These are phyloP conservation scores for Agrenia bidenticulata DNA, from an alignment of 2,888 invertebrate species.

Conservation along the genomic window DNA sequence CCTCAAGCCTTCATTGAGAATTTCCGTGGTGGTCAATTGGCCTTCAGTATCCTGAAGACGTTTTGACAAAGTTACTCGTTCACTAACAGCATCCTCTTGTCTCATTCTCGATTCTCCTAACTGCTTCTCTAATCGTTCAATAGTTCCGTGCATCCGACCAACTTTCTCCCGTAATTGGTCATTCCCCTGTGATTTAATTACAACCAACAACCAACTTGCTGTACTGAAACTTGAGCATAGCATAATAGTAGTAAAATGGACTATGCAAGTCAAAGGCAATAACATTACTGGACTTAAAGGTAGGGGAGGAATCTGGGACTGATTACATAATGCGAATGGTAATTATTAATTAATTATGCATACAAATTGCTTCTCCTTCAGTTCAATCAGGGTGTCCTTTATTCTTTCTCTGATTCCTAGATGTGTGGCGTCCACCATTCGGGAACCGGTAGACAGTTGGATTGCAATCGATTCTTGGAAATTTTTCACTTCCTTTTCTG, in stretches of 20 bases:
- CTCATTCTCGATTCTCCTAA: conserved; percentile 67
- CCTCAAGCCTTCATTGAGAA: conserved; percentile 70
- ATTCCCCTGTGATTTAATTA: conserved; percentile 56
- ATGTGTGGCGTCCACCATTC: conserved; percentile 76
- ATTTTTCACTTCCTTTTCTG: conserved; percentile 69
- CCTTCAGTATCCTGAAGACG: conserved; percentile 76
- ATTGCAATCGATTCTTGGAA: conserved; percentile 71
- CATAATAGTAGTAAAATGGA: no score
- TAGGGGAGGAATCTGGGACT: neutral
- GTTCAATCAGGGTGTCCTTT: conserved; percentile 72
- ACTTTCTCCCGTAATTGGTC: conserved; percentile 76
- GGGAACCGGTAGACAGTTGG: conserved; percentile 68
- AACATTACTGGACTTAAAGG: neutral
- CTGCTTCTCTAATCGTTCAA: conserved; percentile 67
- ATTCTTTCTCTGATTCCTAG: conserved; percentile 76
- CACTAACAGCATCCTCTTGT: conserved; percentile 71
- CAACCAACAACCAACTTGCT: neutral
- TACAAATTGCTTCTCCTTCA: conserved; percentile 75
- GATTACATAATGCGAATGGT: conserved; percentile 54
- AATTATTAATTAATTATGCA: conserved; percentile 13
- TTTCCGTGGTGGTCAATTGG: conserved; percentile 72
- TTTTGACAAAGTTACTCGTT: conserved; percentile 71
- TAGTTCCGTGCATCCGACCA: conserved; percentile 69
- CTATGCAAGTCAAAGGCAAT: neutral
- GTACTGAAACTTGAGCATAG: neutral